These are phyloP conservation scores for Amblyopsis hoosieri DNA, from an alignment of 2,797 vertebrate species.

Conservation along the genomic window DNA sequence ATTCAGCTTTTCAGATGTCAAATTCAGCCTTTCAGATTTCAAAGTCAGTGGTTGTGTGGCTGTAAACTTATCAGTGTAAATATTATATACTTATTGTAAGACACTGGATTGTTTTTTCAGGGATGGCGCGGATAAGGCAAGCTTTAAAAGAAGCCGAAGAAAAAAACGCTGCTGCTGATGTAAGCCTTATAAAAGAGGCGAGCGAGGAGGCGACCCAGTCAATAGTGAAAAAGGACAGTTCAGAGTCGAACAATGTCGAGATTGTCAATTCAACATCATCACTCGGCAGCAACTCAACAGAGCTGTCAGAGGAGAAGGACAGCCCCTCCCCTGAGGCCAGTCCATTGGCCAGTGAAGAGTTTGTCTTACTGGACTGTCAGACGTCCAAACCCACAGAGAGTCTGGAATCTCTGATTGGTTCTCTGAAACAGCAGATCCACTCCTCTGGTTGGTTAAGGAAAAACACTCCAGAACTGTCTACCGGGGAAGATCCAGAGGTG, in stretches of 20 bases:
- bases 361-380: constrained; percentile 70
- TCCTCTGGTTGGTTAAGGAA: constrained; percentile 86
- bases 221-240: constrained; percentile 41
- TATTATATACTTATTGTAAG: constrained; percentile 6
- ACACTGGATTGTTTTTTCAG: constrained; percentile 64
- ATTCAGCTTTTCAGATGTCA: too few relatives aligned
- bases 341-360: constrained; percentile 58
- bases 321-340: constrained; percentile 51
- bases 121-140: constrained; percentile 84
- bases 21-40: too few relatives aligned
- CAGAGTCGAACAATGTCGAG: constrained; percentile 46
- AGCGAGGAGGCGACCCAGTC: constrained; percentile 36
- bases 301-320: constrained; percentile 51
- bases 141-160: constrained; percentile 76
- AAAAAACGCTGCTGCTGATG: constrained; percentile 32
- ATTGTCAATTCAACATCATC: constrained; percentile 56
- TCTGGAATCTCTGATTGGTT: constrained; percentile 84
- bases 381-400: constrained; percentile 57
- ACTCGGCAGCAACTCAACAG: constrained; percentile 57
- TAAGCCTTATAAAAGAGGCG: constrained; percentile 29
- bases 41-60: too few relatives aligned
- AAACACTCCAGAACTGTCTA: constrained; percentile 78
- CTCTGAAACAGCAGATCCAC: constrained; percentile 86
- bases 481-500: constrained; percentile 80
- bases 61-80: constrained; percentile 2